Percentiles rank a stretch among this genome's conserved stretches.
Evolutionary conservation across 2,113 vertebrate species (phyloP).

Genomic region (Oryzias curvinotus): DNA sequence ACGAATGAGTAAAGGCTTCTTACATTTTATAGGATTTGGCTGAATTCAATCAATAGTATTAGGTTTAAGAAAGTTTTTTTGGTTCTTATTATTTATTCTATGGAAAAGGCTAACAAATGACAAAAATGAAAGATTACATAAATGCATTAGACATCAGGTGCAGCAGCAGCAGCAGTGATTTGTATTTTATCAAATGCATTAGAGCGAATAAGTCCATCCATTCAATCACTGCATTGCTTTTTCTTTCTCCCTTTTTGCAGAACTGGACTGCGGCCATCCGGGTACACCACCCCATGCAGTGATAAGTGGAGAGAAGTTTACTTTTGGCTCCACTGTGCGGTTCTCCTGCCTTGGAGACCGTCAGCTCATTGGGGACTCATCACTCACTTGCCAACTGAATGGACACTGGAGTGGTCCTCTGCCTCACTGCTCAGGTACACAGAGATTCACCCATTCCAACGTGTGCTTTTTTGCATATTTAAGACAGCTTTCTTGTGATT

Average conservation of each 20-base stretch:
- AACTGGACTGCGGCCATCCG: conserved; percentile 95
- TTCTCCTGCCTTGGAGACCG: conserved; percentile 88
- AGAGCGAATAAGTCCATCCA: conserved; percentile 9
- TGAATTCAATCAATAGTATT: too few species aligned
- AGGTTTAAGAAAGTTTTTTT: too few species aligned
- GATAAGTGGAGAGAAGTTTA: conserved; percentile 92
- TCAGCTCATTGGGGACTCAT: conserved; percentile 83
- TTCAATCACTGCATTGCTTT: conserved; percentile 15
- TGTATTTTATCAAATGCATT: conserved; percentile 9
- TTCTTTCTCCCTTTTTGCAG: conserved; percentile 68
- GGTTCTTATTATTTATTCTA: too few species aligned
- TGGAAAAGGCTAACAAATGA: too few species aligned
- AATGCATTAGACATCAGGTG: too few species aligned
- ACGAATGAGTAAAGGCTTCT: too few species aligned
- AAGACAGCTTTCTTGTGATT: too few species aligned
- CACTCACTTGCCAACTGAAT: conserved; percentile 90
- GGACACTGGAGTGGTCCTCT: conserved; percentile 94
- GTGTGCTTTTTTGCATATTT: background rate
- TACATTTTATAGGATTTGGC: too few species aligned
- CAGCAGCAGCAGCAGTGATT: too few species aligned
- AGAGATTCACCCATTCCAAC: conserved; percentile 5
- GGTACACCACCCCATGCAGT: conserved; percentile 86
- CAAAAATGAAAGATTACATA: too few species aligned
- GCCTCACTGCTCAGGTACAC: conserved; percentile 94
- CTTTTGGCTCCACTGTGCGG: conserved; percentile 89